Base-by-base conservation (phyloP, 1,140 invertebrate species). In the Drosophila lacertosa region DNA sequence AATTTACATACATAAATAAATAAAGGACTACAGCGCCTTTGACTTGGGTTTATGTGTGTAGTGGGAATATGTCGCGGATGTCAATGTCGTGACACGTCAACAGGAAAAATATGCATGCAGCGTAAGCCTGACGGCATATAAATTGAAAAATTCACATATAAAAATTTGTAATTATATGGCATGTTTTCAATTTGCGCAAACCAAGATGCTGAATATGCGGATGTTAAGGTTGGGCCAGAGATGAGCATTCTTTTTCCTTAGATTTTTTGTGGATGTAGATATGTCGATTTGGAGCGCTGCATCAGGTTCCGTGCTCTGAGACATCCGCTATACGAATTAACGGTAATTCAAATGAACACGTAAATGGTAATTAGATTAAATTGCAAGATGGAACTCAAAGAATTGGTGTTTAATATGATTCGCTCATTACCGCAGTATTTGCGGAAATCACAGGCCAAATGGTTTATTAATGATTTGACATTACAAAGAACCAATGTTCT, bases 131-230 rank as follows among this genome's bases (percentile, higher is more conserved):
- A 86, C 81, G 81, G 81, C 82, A 86, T 86, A 86, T 86, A 86
- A 88, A 86, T 86, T 86, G 81, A 86, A 86, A 84, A 86, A 88
- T 88, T 86, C 82, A 67, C 82, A 84, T 84, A 44, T 37, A 86
- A 84, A 84, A 84, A 80, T 86, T 63, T 84, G 77, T 84, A 86
- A 86, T 86, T 86, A 86, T 88, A 64, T 86, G 57, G 62, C 81
- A 86, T 88, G 80, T 74, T 77, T 84, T 86, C 81, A 86, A 88
- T 86, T 88, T 86, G 33, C 69, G 69, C 64, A 78, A 83, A 63
- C 63, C 59, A 53, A 50, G 54, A 54, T n/a, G 50, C 26, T 15
- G 29, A 26, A 40, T 24, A 33, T 40, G 51, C 51, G 69, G 44
- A 2, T 26, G 29, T 9, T 5, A 11, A 11, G 22, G 10, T 7